Percentiles rank a stretch among this genome's conserved stretches.
phyloP scores from a whole-genome alignment of 2,888 invertebrate species.

The Trachelus troglodyta region DNA sequence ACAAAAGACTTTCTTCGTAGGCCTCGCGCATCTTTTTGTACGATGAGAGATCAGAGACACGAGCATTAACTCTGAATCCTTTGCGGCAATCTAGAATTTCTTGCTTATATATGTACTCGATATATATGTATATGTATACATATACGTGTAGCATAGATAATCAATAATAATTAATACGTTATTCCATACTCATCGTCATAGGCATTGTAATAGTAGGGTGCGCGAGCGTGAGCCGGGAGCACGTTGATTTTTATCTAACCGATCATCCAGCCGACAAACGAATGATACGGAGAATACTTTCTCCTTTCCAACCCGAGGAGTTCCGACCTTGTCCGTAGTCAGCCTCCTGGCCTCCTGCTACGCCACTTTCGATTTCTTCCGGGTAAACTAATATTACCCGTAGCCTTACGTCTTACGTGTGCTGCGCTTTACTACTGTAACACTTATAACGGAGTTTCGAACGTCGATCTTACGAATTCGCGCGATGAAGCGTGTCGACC shows the following conservation, averaged over 20 bases:
- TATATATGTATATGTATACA: no score
- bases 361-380: slow-evolving; percentile 57
- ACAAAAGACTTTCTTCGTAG: not conserved
- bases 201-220: slow-evolving; percentile 18
- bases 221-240: slow-evolving; percentile 15
- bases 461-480: not conserved
- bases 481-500: not conserved
- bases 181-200: not conserved
- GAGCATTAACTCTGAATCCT: not conserved
- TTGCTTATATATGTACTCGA: not conserved
- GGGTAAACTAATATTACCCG: slow-evolving; percentile 25
- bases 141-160: not conserved
- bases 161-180: not conserved
- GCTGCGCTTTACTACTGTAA: not conserved
- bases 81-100: not conserved
- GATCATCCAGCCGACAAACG: slow-evolving; percentile 25
- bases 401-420: not conserved
- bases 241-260: slow-evolving; percentile 26
- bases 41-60: not conserved
- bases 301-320: slow-evolving; percentile 47
- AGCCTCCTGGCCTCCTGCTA: slow-evolving; percentile 32
- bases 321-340: slow-evolving; percentile 50
- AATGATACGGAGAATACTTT: slow-evolving; percentile 53
- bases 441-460: not conserved
- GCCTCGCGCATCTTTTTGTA: not conserved